Evolutionary conservation across 2,113 vertebrate genomes (phyloP).

Genomic region (Orycteropus afer): DNA sequence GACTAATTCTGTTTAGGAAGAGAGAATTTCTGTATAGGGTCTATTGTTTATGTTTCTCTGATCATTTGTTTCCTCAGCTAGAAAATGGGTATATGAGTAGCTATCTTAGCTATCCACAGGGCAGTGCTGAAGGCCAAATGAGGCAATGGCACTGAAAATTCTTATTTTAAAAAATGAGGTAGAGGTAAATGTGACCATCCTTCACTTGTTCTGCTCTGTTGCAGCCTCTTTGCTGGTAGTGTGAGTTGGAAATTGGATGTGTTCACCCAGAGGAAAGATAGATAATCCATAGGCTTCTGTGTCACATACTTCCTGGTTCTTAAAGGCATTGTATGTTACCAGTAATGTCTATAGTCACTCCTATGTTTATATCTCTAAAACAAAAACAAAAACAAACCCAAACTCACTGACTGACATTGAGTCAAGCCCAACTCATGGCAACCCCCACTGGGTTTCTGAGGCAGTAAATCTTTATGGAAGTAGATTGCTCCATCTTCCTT

Average conservation of each 20-base stretch:
- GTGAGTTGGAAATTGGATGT: not conserved
- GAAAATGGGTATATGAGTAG: not conserved
- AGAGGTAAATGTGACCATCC: too few relatives aligned
- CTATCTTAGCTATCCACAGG: not conserved
- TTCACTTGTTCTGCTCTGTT: too few relatives aligned
- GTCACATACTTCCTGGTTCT: not conserved
- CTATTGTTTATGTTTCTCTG: not conserved
- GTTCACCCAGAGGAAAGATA: not conserved
- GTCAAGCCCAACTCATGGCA: too few relatives aligned
- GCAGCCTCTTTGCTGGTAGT: fast-evolving
- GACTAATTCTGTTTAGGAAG: not conserved
- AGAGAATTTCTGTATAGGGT: not conserved
- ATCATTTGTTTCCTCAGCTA: not conserved
- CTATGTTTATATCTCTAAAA: not conserved
- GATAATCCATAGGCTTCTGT: not conserved
- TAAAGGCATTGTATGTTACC: not conserved
- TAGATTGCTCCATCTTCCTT: too few relatives aligned
- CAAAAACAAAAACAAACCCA: not conserved
- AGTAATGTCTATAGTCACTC: not conserved
- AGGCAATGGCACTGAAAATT: not conserved
- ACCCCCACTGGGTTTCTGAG: too few relatives aligned
- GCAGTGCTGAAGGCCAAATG: not conserved
- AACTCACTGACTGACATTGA: too few relatives aligned
- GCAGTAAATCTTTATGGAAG: too few relatives aligned
- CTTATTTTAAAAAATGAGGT: too few relatives aligned